A percentile compares a stretch with the other conserved stretches of the same genome.
phyloP scores from a whole-genome alignment of 2,113 vertebrate genomes.

The Aspiorhynchus laticeps region DNA sequence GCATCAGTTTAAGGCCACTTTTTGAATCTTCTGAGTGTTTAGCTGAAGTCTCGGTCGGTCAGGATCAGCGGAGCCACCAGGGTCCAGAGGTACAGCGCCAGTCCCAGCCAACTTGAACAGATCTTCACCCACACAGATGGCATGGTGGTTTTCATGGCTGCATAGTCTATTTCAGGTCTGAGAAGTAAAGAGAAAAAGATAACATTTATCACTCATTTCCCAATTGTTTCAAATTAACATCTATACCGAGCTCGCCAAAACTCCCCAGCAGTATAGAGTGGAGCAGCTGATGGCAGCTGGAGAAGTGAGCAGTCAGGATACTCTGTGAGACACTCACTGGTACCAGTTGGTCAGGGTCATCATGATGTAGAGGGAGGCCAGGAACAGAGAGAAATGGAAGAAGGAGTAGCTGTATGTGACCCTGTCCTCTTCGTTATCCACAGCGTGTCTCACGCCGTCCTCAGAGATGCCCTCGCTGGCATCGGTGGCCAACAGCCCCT shows the following conservation, averaged over 20 bases:
- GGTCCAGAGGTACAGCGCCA: constrained; percentile 93
- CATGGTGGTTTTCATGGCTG: constrained; percentile 84
- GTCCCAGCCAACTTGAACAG: constrained; percentile 90
- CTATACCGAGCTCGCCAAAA: not conserved
- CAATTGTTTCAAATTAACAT: not conserved
- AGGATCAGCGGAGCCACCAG: constrained; percentile 87
- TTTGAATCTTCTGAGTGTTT: constrained; percentile 61
- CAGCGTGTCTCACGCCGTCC: constrained; percentile 72
- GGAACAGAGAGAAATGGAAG: constrained; percentile 93
- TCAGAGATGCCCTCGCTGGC: constrained; percentile 53
- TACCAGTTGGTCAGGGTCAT: constrained; percentile 99
- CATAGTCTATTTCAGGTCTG: constrained; percentile 79
- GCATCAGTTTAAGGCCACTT: not conserved
- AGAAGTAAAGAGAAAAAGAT: constrained; percentile 25
- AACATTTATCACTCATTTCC: not conserved
- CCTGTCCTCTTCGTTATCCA: constrained; percentile 88
- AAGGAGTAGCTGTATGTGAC: constrained; percentile 94
- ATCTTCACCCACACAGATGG: constrained; percentile 97
- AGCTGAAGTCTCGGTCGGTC: constrained; percentile 88
- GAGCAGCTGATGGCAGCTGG: no score
- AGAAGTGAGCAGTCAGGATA: not conserved
- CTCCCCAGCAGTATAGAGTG: not conserved
- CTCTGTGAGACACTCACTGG: constrained; percentile 75
- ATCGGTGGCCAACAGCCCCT: not conserved
- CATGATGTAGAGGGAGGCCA: constrained; percentile 96